Percentiles rank a stretch among this genome's conserved stretches.
These are phyloP conservation scores for Thermophis baileyi DNA, from an alignment of 2,113 vertebrate genomes.

Conservation along the genomic window DNA sequence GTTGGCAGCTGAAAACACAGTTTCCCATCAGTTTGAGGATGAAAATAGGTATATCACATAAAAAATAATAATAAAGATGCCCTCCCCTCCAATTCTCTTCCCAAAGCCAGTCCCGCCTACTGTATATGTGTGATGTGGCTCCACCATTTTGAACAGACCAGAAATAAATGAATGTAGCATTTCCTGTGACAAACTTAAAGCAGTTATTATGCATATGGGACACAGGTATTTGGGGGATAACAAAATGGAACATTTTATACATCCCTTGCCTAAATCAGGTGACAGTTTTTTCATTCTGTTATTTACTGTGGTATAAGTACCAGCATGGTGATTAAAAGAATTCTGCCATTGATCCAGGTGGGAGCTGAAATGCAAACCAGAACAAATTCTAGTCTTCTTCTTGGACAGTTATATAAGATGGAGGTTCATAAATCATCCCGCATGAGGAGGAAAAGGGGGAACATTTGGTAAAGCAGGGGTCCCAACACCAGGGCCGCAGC, in stretches of 20 bases:
- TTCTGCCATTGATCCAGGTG: neutral
- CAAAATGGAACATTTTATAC: neutral
- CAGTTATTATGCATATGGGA: neutral
- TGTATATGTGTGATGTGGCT: neutral
- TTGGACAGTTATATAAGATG: neutral
- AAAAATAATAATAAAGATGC: neutral
- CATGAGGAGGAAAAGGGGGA: neutral
- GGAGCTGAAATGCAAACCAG: neutral
- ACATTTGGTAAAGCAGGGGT: neutral
- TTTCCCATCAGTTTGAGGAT: neutral
- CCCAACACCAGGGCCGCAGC: neutral
- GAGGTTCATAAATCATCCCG: neutral
- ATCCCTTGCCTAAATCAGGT: neutral
- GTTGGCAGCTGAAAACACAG: neutral
- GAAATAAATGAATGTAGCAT: neutral
- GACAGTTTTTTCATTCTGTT: neutral
- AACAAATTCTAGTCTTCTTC: neutral
- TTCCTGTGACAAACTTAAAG: neutral
- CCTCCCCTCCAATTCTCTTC: neutral
- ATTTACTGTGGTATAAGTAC: neutral
- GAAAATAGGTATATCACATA: neutral
- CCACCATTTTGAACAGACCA: neutral
- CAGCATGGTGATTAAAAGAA: neutral
- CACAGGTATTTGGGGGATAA: neutral
- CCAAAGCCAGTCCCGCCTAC: neutral